A percentile compares a stretch with the other conserved stretches of the same genome.
Conservation (phyloP, 2,888 invertebrate genomes). For the Ceratothoa steindachneri region DNA sequence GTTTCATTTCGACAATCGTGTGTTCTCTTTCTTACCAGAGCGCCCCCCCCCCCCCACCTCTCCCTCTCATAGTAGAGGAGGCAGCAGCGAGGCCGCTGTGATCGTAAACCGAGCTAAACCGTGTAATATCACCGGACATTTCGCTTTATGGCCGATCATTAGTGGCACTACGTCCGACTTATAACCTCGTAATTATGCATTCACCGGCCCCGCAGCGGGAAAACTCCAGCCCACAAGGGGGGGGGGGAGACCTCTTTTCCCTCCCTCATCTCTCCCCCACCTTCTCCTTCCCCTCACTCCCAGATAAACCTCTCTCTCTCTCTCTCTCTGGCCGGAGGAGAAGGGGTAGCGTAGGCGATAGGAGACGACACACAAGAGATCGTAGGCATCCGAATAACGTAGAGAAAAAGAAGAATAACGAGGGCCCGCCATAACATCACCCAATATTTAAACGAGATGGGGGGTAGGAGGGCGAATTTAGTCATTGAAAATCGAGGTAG, state of each 20-base stretch:
- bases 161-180: slow-evolving; percentile 8
- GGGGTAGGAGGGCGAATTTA: no score
- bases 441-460: no score
- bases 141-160: slow-evolving; percentile 2
- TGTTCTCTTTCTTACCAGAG: no score
- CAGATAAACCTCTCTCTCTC: no score
- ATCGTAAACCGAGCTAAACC: slow-evolving; percentile 4
- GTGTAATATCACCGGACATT: slow-evolving; percentile 8
- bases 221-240: not conserved
- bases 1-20: no score
- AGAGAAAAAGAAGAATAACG: no score
- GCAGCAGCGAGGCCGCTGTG: not conserved
- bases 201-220: not conserved
- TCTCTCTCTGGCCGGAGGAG: no score
- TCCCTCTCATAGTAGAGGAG: not conserved
- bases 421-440: no score
- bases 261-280: not conserved
- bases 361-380: no score
- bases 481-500: no score
- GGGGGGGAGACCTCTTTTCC: not conserved
- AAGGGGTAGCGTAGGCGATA: no score
- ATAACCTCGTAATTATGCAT: slow-evolving; percentile 11
- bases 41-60: not conserved
- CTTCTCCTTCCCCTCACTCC: not conserved
- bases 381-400: no score